Evolutionary conservation across 2,113 vertebrate genomes (phyloP).

Genomic region (Corvus hawaiiensis): DNA sequence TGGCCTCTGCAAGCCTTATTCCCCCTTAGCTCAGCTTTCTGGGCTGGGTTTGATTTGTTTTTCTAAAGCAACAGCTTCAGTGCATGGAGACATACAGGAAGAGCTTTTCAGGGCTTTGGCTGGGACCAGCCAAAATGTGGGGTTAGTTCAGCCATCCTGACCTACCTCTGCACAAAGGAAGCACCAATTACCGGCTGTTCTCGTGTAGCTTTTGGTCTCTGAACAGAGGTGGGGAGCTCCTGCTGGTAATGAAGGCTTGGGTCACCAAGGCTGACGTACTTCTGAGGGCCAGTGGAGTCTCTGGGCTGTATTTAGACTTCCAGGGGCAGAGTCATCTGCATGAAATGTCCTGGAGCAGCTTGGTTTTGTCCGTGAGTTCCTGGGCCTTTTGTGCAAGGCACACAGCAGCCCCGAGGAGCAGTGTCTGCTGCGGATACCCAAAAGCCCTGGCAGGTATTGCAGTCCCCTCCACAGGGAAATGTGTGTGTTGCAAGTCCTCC

Average conservation of each 20-base stretch:
- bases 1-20: neutral
- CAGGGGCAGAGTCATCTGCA: neutral
- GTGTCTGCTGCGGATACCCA: neutral
- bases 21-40: neutral
- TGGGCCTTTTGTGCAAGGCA: neutral
- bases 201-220: neutral
- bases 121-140: neutral
- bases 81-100: rapidly evolving
- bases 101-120: neutral
- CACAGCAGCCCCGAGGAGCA: neutral
- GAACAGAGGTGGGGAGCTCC: neutral
- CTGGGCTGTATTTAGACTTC: constrained; percentile 6
- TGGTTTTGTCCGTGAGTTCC: neutral
- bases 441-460: neutral
- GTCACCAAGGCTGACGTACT: neutral
- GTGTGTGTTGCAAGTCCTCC: neutral
- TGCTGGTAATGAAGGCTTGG: neutral
- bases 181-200: neutral
- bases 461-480: neutral
- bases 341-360: neutral
- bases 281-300: neutral
- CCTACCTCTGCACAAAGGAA: neutral
- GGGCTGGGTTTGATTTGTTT: neutral
- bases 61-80: neutral
- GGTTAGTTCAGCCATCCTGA: neutral